These are phyloP conservation scores for Melinopterus prodromus DNA, from an alignment of 2,888 invertebrate genomes.

Conservation along the genomic window DNA sequence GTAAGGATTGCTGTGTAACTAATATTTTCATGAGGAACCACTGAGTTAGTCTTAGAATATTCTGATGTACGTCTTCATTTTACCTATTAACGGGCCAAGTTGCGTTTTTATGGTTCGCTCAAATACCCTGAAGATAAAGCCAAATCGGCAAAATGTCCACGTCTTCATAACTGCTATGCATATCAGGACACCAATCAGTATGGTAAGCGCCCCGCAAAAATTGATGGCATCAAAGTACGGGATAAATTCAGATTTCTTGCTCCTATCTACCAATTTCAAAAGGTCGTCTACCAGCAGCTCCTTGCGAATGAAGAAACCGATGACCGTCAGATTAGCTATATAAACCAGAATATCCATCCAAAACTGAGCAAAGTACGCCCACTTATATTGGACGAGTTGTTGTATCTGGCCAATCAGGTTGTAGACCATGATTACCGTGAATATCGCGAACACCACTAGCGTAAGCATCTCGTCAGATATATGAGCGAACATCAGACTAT, in stretches of 20 bases:
- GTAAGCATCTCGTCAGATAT: slow-evolving; percentile 36
- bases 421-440: slow-evolving; percentile 34
- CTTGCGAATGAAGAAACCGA: slow-evolving; percentile 28
- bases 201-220: slow-evolving; percentile 36
- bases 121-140: slow-evolving; percentile 41
- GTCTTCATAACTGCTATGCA: slow-evolving; percentile 41
- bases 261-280: slow-evolving; percentile 37
- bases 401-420: slow-evolving; percentile 32
- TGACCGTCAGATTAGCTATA: slow-evolving; percentile 26
- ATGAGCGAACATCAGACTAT: slow-evolving; percentile 39
- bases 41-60: too few relatives aligned
- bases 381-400: slow-evolving; percentile 14
- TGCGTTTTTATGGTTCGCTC: slow-evolving; percentile 40
- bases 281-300: slow-evolving; percentile 35
- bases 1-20: too few relatives aligned
- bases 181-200: slow-evolving; percentile 40
- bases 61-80: slow-evolving; percentile 5
- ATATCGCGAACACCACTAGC: slow-evolving; percentile 34
- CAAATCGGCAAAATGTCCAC: slow-evolving; percentile 45
- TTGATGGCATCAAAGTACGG: slow-evolving; percentile 39
- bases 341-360: slow-evolving; percentile 40
- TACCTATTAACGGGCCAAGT: slow-evolving; percentile 28
- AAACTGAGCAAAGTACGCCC: slow-evolving; percentile 31
- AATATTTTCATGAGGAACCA: too few relatives aligned
- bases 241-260: slow-evolving; percentile 42